A percentile compares a stretch with the other conserved stretches of the same genome.
Evolutionary conservation across 2,888 invertebrate species (phyloP).

Genomic region (Xiphydria camelus): DNA sequence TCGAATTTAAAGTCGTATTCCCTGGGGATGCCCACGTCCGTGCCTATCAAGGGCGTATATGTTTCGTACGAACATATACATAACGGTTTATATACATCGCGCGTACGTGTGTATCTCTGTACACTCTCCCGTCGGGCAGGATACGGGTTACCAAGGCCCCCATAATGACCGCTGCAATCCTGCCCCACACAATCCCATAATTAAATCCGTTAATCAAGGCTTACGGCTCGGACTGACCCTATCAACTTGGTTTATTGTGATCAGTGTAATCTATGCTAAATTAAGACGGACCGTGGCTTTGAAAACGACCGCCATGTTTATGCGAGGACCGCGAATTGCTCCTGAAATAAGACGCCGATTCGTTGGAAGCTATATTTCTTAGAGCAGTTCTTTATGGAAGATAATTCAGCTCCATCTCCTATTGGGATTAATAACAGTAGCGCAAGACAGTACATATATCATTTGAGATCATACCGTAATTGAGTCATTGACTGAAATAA

Average conservation of each 20-base stretch:
- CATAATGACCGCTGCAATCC: slow-evolving; percentile 50
- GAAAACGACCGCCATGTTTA: too few relatives aligned
- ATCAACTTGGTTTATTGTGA: slow-evolving; percentile 57
- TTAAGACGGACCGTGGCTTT: slow-evolving; percentile 47
- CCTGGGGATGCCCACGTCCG: slow-evolving; percentile 19
- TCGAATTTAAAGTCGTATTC: slow-evolving; percentile 41
- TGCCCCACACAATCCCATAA: slow-evolving; percentile 51
- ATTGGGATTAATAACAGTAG: too few relatives aligned
- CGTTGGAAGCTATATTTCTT: too few relatives aligned
- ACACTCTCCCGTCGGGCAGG: slow-evolving; percentile 30
- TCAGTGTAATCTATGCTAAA: slow-evolving; percentile 55
- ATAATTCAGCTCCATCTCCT: too few relatives aligned
- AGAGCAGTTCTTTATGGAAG: too few relatives aligned
- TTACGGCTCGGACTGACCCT: slow-evolving; percentile 55
- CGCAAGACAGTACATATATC: too few relatives aligned
- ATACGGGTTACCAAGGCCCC: slow-evolving; percentile 49
- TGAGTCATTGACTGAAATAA: too few relatives aligned
- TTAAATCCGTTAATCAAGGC: slow-evolving; percentile 59
- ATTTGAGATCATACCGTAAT: too few relatives aligned
- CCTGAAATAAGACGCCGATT: too few relatives aligned
- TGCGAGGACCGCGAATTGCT: too few relatives aligned
- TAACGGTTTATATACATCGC: not conserved
- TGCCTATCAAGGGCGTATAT: too few relatives aligned
- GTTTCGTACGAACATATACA: not conserved
- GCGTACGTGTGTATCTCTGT: slow-evolving; percentile 8